These are phyloP conservation scores for Drosophila antonietae DNA, from an alignment of 2,888 invertebrate genomes.

Conservation along the genomic window DNA sequence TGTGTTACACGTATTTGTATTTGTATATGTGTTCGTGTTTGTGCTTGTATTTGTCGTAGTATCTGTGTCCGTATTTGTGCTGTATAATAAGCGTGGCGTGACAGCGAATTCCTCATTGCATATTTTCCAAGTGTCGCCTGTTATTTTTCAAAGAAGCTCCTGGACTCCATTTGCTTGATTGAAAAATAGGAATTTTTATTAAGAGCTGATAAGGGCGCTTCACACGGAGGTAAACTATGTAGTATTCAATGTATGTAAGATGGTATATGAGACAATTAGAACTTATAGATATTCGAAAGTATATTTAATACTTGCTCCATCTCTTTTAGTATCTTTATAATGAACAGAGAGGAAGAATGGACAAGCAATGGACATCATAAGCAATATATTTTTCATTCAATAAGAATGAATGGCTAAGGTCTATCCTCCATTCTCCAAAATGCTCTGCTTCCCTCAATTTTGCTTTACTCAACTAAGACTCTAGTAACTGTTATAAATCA, in stretches of 20 bases:
- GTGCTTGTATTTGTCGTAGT: conserved; percentile 12
- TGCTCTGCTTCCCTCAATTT: not conserved
- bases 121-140: conserved; percentile 29
- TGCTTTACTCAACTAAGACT: not conserved
- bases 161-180: not conserved
- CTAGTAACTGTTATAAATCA: conserved; percentile 21
- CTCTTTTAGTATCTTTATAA: no score
- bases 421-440: no score
- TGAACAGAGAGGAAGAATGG: no score
- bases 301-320: no score
- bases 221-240: not conserved
- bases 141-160: not conserved
- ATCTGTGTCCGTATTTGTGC: conserved; percentile 35
- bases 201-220: not conserved
- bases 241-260: no score
- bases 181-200: not conserved
- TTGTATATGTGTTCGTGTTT: conserved; percentile 21
- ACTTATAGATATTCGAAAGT: no score
- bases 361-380: no score
- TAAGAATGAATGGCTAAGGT: no score
- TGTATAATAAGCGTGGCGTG: conserved; percentile 53
- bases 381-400: no score
- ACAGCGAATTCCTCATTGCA: conserved; percentile 35
- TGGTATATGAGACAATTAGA: no score
- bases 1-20: conserved; percentile 39